Percentiles rank a stretch among this genome's conserved stretches.
phyloP scores from a whole-genome alignment of 2,113 vertebrate genomes.

The Acanthochromis polyacanthus region DNA sequence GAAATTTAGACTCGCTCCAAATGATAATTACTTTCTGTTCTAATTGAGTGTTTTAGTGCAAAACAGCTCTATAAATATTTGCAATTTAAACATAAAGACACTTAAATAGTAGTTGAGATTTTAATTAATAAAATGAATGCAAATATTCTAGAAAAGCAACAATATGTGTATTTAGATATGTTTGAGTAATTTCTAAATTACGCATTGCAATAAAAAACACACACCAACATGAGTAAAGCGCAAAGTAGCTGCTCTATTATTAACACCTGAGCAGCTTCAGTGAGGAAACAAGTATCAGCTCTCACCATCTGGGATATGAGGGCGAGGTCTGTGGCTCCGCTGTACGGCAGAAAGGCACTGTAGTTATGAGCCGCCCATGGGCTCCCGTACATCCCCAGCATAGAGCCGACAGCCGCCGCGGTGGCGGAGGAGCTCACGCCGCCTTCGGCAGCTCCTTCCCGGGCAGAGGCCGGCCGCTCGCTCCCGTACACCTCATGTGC shows the following conservation, averaged over 20 bases:
- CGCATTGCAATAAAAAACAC: background rate
- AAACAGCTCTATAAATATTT: background rate
- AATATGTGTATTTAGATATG: background rate
- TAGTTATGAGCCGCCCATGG: conserved; percentile 94
- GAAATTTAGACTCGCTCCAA: no score
- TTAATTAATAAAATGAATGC: rapidly evolving
- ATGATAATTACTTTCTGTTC: no score
- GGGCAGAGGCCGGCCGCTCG: conserved; percentile 90
- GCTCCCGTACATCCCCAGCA: conserved; percentile 95
- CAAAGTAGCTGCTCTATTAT: background rate
- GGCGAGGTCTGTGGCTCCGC: conserved; percentile 91
- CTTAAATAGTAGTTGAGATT: background rate
- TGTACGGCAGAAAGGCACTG: conserved; percentile 96
- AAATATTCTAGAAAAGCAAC: background rate
- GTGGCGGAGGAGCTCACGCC: conserved; percentile 87
- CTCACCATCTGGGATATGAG: conserved; percentile 98
- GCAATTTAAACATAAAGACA: background rate
- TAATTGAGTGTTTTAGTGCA: no score
- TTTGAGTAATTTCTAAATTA: background rate
- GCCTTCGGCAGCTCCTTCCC: conserved; percentile 87
- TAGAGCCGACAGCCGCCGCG: conserved; percentile 92
- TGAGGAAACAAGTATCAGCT: conserved; percentile 25
- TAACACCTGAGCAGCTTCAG: conserved; percentile 15
- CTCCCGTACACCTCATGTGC: conserved; percentile 90
- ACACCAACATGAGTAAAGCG: background rate